Evolutionary conservation across 2,797 vertebrate species (phyloP).

Genomic region (Strix occidentalis): DNA sequence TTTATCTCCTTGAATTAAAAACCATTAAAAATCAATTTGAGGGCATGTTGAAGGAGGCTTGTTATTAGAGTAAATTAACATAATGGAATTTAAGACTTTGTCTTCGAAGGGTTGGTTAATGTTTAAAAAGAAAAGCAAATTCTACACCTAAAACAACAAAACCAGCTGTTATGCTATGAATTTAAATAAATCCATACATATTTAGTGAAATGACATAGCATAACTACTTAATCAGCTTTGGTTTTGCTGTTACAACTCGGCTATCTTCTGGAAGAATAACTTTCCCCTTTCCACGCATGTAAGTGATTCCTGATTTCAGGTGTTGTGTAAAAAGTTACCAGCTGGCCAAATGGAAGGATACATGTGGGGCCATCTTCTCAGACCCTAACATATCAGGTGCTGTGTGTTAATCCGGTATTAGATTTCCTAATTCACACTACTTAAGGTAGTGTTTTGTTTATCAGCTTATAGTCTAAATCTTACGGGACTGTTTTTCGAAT

Average conservation of each 20-base stretch:
- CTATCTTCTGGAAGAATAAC: not conserved
- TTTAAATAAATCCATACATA: not conserved
- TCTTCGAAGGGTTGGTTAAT: not conserved
- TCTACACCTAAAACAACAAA: not conserved
- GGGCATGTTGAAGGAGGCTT: conserved; percentile 44
- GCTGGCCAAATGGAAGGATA: not conserved
- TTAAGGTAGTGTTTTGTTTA: not conserved
- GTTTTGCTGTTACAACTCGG: not conserved
- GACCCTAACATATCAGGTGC: not conserved
- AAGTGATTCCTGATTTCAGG: not conserved
- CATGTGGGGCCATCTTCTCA: not conserved
- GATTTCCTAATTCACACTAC: not conserved
- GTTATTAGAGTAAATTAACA: conserved; percentile 56
- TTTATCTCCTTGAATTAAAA: conserved; percentile 63
- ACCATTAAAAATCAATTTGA: conserved; percentile 64
- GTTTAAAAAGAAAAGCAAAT: not conserved
- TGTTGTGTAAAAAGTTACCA: not conserved
- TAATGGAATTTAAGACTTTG: conserved; percentile 33
- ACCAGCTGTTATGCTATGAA: not conserved
- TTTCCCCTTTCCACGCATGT: not conserved
- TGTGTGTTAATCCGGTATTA: not conserved
- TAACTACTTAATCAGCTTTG: not conserved
- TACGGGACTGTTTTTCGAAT: not conserved
- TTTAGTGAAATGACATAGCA: not conserved
- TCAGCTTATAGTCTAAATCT: not conserved